phyloP scores from a whole-genome alignment of 1,140 invertebrate species.

The Lucilia sericata region DNA sequence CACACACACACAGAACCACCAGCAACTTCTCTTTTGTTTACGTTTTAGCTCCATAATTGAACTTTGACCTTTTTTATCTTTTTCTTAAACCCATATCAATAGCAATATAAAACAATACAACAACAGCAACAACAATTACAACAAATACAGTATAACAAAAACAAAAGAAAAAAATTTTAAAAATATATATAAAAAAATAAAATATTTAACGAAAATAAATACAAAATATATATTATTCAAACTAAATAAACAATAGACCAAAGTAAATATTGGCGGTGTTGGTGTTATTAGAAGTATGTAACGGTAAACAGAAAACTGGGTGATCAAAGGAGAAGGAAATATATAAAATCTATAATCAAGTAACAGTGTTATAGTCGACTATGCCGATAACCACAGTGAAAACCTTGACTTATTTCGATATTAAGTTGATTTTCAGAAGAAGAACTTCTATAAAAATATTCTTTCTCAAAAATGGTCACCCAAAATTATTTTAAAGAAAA shows the following conservation, averaged over 20 bases:
- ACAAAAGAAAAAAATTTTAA: conserved; percentile 52
- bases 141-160: conserved; percentile 13
- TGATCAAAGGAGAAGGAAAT: background rate
- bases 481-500: background rate
- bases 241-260: conserved; percentile 60
- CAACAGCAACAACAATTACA: conserved; percentile 32
- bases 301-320: background rate
- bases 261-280: conserved; percentile 63
- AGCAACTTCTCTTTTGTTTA: background rate
- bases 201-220: conserved; percentile 26
- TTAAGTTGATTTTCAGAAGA: too few species aligned
- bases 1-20: too few species aligned
- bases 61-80: background rate
- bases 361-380: too few species aligned
- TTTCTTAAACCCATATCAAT: conserved; percentile 17
- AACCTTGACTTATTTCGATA: too few species aligned
- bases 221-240: conserved; percentile 28
- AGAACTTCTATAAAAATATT: too few species aligned
- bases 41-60: background rate
- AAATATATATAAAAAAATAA: conserved; percentile 13
- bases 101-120: conserved; percentile 23
- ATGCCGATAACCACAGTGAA: too few species aligned
- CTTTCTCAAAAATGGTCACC: background rate
- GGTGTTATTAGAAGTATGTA: background rate
- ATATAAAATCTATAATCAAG: too few species aligned